A percentile compares a stretch with the other conserved stretches of the same genome.
These are phyloP conservation scores for Ormyrus labotus DNA, from an alignment of 2,888 invertebrate species.

Conservation along the genomic window DNA sequence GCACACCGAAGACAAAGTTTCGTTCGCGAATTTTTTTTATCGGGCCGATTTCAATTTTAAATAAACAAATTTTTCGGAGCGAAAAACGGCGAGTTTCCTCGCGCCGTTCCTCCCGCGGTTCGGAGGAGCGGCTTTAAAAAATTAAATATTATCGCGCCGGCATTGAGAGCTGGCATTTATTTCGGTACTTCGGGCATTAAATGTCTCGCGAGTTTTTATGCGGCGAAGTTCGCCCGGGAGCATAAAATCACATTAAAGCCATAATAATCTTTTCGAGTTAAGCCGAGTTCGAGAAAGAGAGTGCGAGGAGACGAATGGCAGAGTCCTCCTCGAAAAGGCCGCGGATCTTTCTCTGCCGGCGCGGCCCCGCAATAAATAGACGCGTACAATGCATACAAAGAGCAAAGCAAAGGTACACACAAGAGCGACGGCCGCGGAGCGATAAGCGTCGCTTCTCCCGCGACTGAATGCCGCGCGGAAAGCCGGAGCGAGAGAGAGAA, in stretches of 20 bases:
- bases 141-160: too few relatives aligned
- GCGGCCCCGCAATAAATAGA: conserved; percentile 13
- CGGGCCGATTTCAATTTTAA: too few relatives aligned
- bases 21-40: too few relatives aligned
- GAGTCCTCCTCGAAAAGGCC: not conserved
- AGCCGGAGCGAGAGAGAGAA: conserved; percentile 24
- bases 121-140: too few relatives aligned
- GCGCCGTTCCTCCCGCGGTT: too few relatives aligned
- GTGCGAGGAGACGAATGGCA: not conserved
- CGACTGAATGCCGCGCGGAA: not conserved
- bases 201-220: too few relatives aligned
- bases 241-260: conserved; percentile 25
- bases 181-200: too few relatives aligned
- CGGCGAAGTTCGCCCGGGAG: not conserved
- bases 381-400: conserved; percentile 28
- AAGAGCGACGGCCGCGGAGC: conserved; percentile 9
- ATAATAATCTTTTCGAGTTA: conserved; percentile 27
- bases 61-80: too few relatives aligned
- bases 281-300: not conserved
- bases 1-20: too few relatives aligned
- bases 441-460: not conserved
- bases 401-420: conserved; percentile 40
- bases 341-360: not conserved
- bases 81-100: too few relatives aligned
- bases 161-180: too few relatives aligned